phyloP scores from a whole-genome alignment of 2,113 vertebrate genomes.

The Hippocampus abdominalis region DNA sequence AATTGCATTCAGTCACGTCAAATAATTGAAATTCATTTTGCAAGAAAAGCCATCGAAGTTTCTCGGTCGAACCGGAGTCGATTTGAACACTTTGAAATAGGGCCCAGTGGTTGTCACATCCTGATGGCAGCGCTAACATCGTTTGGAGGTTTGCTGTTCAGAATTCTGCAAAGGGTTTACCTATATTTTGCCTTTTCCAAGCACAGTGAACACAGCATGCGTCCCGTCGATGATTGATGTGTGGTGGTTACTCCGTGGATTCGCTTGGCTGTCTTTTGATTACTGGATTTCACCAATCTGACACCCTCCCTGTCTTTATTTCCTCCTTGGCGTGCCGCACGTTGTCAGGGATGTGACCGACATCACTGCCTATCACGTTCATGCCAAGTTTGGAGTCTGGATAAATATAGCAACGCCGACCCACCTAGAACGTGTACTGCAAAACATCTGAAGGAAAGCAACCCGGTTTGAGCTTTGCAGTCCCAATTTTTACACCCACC shows the following conservation, averaged over 20 bases:
- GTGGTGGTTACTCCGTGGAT: not conserved
- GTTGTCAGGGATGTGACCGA: not conserved
- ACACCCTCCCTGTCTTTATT: not conserved
- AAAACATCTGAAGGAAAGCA: not conserved
- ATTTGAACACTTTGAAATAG: not conserved
- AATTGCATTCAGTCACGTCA: not conserved
- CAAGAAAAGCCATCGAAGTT: not conserved
- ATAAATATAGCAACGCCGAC: not conserved
- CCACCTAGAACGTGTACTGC: not conserved
- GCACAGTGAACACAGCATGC: not conserved
- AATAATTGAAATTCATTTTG: not conserved
- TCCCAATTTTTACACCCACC: constrained; percentile 8
- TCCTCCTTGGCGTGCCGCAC: constrained; percentile 2
- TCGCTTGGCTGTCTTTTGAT: constrained; percentile 9
- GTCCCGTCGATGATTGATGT: constrained; percentile 1
- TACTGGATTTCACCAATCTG: not conserved
- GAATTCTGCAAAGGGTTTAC: not conserved
- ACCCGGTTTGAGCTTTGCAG: constrained; percentile 1
- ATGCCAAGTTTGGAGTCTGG: not conserved
- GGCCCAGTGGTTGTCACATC: not conserved
- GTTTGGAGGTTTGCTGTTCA: not conserved
- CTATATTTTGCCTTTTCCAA: not conserved
- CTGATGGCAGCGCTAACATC: not conserved
- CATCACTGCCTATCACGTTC: not conserved
- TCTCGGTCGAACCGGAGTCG: not conserved